Evolutionary conservation across 2,797 vertebrate species (phyloP).

Genomic region (Margarornis squamiger): DNA sequence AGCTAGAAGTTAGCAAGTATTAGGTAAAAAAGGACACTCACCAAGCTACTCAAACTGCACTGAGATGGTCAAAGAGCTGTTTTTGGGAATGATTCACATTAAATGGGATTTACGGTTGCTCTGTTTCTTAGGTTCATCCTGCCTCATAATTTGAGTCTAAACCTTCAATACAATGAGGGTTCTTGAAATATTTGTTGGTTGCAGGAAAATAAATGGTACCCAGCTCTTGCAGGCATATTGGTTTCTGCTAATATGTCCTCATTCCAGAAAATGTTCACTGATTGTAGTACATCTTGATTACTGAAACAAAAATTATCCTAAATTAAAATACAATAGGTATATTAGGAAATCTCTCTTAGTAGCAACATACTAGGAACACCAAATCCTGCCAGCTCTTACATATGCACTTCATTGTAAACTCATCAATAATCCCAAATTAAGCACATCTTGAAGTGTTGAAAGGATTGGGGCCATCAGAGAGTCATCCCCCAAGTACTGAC

Average conservation of each 20-base stretch:
- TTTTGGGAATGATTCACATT: neutral
- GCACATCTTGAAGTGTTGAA: neutral
- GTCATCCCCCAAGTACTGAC: conserved; percentile 6
- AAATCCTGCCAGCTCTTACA: conserved; percentile 3
- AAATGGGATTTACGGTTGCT: neutral
- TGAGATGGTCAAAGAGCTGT: neutral
- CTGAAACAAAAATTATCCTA: neutral
- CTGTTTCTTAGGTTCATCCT: neutral
- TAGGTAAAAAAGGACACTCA: neutral
- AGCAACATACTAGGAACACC: neutral
- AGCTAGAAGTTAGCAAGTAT: neutral
- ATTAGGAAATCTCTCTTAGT: conserved; percentile 37
- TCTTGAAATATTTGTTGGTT: neutral
- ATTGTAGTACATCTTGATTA: neutral
- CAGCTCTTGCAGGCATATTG: neutral
- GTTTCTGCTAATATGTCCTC: neutral
- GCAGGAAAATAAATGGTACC: neutral
- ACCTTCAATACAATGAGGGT: neutral
- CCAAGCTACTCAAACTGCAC: neutral
- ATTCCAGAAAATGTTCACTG: neutral
- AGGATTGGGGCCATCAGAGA: neutral
- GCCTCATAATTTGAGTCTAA: neutral
- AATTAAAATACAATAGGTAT: conserved; percentile 38
- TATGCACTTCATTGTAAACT: neutral
- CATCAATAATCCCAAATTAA: conserved; percentile 24